These are phyloP conservation scores for Acrossocheilus wenchowensis DNA, from an alignment of 2,797 vertebrate genomes.

Conservation along the genomic window DNA sequence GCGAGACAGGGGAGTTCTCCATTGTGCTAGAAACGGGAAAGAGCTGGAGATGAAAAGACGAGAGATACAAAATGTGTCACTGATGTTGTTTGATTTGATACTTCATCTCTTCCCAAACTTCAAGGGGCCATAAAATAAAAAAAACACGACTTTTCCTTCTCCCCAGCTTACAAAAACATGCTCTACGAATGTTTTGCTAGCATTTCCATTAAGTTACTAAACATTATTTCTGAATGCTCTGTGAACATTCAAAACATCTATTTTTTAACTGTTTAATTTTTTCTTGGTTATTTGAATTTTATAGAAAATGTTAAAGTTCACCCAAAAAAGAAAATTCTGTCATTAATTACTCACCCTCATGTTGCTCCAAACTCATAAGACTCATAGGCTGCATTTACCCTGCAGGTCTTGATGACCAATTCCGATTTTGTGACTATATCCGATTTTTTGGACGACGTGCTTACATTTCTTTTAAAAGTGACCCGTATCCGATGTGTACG, in stretches of 20 bases:
- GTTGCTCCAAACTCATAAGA: too few relatives aligned
- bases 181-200: not conserved
- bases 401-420: too few relatives aligned
- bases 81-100: slow-evolving; percentile 14
- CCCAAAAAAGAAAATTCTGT: too few relatives aligned
- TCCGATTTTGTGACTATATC: too few relatives aligned
- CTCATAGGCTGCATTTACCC: too few relatives aligned
- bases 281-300: not conserved
- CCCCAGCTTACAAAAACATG: not conserved
- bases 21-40: slow-evolving; percentile 35
- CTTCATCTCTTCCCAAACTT: slow-evolving; percentile 9
- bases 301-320: not conserved
- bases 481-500: too few relatives aligned
- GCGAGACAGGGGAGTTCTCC: slow-evolving; percentile 39
- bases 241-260: not conserved
- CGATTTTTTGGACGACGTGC: too few relatives aligned
- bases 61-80: slow-evolving; percentile 31
- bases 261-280: not conserved
- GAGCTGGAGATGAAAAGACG: slow-evolving; percentile 26
- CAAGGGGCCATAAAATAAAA: not conserved
- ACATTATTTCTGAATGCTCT: not conserved
- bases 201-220: not conserved
- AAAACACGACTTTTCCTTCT: not conserved
- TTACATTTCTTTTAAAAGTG: too few relatives aligned
- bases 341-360: too few relatives aligned